A percentile compares a stretch with the other conserved stretches of the same genome.
These are phyloP conservation scores for Dromococcyx pavoninus DNA, from an alignment of 2,797 vertebrate species.

Conservation along the genomic window DNA sequence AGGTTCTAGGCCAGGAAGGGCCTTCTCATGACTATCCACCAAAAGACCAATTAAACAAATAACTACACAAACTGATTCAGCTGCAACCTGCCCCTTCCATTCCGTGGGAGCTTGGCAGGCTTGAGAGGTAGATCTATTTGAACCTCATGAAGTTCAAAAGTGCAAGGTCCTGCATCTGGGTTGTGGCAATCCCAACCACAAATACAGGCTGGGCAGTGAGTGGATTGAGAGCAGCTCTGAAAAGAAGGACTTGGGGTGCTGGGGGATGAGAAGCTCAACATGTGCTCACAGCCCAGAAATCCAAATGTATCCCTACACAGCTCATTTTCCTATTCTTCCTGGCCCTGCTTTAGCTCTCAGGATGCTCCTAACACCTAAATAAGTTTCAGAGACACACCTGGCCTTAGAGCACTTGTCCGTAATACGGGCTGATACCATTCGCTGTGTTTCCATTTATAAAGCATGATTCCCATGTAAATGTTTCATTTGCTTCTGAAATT, in stretches of 20 bases:
- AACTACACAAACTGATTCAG: too few species aligned
- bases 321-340: neutral
- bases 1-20: neutral
- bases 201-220: too few species aligned
- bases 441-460: neutral
- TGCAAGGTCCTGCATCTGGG: too few species aligned
- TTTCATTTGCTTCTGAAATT: conserved; percentile 55
- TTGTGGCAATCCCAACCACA: too few species aligned
- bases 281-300: too few species aligned
- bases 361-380: neutral
- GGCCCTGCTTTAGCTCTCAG: neutral
- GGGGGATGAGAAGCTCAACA: too few species aligned
- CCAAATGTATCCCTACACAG: neutral
- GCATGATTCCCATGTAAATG: conserved; percentile 37
- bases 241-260: too few species aligned
- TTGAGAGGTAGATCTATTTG: too few species aligned
- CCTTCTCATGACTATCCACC: neutral
- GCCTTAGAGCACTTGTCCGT: neutral
- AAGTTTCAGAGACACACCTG: neutral
- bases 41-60: neutral
- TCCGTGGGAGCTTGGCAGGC: too few species aligned
- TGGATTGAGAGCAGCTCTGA: too few species aligned
- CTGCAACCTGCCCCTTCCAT: neutral
- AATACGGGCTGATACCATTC: neutral
- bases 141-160: too few species aligned